A percentile compares a stretch with the other conserved stretches of the same genome.
Evolutionary conservation across 2,113 vertebrate genomes (phyloP).

Genomic region (Semicossyphus pulcher): DNA sequence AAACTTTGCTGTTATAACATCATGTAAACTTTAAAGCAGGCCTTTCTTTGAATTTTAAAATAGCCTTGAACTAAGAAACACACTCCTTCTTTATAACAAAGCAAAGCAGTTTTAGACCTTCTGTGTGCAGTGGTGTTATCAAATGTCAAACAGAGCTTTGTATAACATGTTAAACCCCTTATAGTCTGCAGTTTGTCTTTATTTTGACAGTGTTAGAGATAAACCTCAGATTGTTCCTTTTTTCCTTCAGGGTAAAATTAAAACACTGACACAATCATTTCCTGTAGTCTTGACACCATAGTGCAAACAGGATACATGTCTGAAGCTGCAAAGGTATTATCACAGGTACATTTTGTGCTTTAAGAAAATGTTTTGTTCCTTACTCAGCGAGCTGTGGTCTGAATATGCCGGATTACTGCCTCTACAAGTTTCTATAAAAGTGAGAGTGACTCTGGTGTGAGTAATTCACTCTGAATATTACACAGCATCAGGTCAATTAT

Average conservation of each 20-base stretch:
- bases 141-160: not conserved
- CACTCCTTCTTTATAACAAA: no score
- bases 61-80: not conserved
- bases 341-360: not conserved
- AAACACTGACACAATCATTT: not conserved
- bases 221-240: not conserved
- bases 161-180: no score
- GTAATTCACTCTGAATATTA: not conserved
- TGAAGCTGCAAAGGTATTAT: not conserved
- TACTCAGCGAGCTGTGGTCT: not conserved
- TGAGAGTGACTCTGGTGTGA: not conserved
- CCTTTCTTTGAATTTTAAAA: not conserved
- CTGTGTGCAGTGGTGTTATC: not conserved
- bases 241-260: not conserved
- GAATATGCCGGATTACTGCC: not conserved
- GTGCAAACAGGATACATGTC: not conserved
- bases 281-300: not conserved
- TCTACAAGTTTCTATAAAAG: not conserved
- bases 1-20: not conserved
- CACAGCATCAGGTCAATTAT: not conserved
- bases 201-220: not conserved
- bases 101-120: no score
- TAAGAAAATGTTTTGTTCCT: constrained; percentile 6
- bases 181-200: not conserved
- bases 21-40: not conserved